Conservation (phyloP, 2,113 vertebrate species). For the Halichoeres trimaculatus region DNA sequence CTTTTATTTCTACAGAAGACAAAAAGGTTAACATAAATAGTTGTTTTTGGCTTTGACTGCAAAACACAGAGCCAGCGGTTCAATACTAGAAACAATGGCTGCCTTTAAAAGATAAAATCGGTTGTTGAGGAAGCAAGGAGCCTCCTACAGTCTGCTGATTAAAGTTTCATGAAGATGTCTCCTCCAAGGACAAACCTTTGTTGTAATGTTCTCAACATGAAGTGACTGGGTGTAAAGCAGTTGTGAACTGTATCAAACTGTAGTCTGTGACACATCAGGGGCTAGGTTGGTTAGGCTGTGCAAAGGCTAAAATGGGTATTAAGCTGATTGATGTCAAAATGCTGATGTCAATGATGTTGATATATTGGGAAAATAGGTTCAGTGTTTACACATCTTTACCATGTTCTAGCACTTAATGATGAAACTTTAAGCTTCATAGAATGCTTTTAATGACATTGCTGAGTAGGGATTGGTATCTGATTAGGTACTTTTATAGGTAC, state of each 20-base stretch:
- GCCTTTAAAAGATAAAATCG: slow-evolving; percentile 5
- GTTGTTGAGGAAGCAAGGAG: neutral
- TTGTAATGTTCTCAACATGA: neutral
- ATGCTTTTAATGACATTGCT: too few relatives aligned
- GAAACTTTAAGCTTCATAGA: too few relatives aligned
- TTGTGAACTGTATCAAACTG: neutral
- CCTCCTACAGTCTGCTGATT: neutral
- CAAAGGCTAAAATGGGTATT: neutral
- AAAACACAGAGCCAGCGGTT: slow-evolving; percentile 25
- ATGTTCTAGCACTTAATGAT: too few relatives aligned
- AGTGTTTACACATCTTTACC: too few relatives aligned
- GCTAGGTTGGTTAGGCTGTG: too few relatives aligned
- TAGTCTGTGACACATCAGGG: too few relatives aligned
- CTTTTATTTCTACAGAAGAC: slow-evolving; percentile 33
- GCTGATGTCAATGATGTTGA: too few relatives aligned
- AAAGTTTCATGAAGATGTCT: neutral
- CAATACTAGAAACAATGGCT: slow-evolving; percentile 19
- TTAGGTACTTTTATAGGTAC: too few relatives aligned
- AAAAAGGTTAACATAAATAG: slow-evolving; percentile 47
- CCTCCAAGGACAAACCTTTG: slow-evolving; percentile 1
- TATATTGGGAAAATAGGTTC: too few relatives aligned
- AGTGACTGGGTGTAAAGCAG: too few relatives aligned
- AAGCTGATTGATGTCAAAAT: neutral
- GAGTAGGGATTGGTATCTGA: too few relatives aligned
- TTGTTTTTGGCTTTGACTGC: slow-evolving; percentile 23